A percentile compares a stretch with the other conserved stretches of the same genome.
Conservation (phyloP, 2,113 vertebrate species). For the Phalacrocorax pelagicus region DNA sequence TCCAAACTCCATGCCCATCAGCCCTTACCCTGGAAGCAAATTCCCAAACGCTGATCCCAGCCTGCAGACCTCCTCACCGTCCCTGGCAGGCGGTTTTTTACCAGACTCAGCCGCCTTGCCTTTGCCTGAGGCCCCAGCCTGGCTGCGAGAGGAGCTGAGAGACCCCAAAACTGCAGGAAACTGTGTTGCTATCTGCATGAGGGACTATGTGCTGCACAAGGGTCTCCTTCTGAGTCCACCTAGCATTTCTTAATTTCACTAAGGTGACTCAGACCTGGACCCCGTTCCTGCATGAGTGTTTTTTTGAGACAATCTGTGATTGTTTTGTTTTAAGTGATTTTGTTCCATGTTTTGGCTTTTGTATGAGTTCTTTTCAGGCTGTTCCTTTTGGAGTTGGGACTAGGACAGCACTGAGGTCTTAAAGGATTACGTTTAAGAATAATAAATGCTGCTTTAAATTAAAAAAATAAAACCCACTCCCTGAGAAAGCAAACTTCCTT, state of each 20-base stretch:
- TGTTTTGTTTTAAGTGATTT: background rate
- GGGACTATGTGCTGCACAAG: background rate
- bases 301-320: background rate
- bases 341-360: background rate
- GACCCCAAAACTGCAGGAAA: background rate
- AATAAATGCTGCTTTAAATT: background rate
- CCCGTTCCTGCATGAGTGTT: rapidly evolving
- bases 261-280: background rate
- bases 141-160: background rate
- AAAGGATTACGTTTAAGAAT: conserved; percentile 16
- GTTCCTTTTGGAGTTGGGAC: background rate
- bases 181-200: background rate
- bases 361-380: background rate
- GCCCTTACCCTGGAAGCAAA: background rate
- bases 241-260: background rate
- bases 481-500: conserved; percentile 50
- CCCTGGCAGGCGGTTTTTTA: background rate
- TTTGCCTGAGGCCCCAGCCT: background rate
- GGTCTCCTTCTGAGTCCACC: background rate
- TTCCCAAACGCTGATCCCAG: background rate
- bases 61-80: rapidly evolving
- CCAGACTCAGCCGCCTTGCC: background rate
- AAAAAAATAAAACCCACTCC: background rate
- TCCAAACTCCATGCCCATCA: background rate
- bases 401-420: background rate